Conservation (phyloP, 2,113 vertebrate genomes). For the Bostrychus sinensis region DNA sequence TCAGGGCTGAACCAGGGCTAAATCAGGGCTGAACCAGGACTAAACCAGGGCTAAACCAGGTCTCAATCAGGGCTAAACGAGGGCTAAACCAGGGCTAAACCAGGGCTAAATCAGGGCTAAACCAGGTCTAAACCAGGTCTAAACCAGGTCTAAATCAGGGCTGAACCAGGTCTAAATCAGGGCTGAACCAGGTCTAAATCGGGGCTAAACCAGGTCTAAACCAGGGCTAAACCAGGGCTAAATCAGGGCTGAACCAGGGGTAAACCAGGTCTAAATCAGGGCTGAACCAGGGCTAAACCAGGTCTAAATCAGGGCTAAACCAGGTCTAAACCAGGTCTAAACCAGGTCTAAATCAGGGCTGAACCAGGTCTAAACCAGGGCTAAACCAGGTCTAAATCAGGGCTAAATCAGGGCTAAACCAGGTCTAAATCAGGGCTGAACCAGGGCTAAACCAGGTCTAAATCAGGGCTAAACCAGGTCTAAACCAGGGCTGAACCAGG, state of each 20-base stretch:
- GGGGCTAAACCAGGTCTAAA: not conserved
- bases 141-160: not conserved
- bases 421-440: too few relatives aligned
- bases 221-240: not conserved
- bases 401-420: too few relatives aligned
- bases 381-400: not conserved
- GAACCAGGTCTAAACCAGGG: not conserved
- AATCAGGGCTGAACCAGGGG: not conserved
- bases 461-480: not conserved
- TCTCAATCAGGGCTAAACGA: too few relatives aligned
- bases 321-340: not conserved
- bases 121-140: not conserved
- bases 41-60: too few relatives aligned
- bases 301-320: not conserved
- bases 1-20: too few relatives aligned
- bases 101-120: not conserved
- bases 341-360: not conserved
- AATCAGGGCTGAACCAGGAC: too few relatives aligned
- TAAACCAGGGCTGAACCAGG: not conserved
- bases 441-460: not conserved
- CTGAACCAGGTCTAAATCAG: not conserved
- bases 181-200: not conserved
- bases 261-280: not conserved
- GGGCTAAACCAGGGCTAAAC: too few relatives aligned
- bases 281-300: not conserved